Evolutionary conservation across 53 echinoderm and acorn worm genomes (phyloP).

Genomic region (Patiria pectinifera): DNA sequence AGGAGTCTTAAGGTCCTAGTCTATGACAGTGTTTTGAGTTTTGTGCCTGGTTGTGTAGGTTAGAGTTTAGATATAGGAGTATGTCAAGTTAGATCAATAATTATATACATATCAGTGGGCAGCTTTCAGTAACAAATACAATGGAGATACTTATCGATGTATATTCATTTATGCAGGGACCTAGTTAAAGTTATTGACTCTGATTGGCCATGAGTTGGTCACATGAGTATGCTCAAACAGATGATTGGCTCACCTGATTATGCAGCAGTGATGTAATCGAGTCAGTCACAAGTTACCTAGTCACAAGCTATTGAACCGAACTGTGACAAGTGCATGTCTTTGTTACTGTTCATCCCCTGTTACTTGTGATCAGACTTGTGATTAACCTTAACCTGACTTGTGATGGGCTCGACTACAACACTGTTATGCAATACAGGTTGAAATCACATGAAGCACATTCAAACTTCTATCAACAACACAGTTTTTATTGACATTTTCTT

Average conservation of each 20-base stretch:
- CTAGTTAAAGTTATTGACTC: background rate
- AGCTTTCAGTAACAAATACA: slow-evolving; percentile 28
- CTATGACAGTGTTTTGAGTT: background rate
- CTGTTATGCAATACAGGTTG: too few species aligned
- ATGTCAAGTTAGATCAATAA: slow-evolving; percentile 10
- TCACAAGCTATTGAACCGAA: too few species aligned
- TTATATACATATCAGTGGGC: slow-evolving; percentile 29
- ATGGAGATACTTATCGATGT: background rate
- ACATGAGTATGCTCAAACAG: background rate
- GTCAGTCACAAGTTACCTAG: too few species aligned
- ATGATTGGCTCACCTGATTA: background rate
- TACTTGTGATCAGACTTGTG: too few species aligned
- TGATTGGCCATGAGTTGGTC: background rate
- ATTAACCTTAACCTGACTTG: too few species aligned
- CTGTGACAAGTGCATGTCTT: too few species aligned
- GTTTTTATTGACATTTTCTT: too few species aligned
- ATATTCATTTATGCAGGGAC: slow-evolving; percentile 5
- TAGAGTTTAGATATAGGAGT: background rate
- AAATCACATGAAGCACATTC: too few species aligned
- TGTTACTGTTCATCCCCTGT: too few species aligned
- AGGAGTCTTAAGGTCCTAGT: background rate
- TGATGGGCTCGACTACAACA: too few species aligned
- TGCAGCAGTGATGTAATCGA: too few species aligned
- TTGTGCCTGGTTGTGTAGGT: background rate
- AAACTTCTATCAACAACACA: too few species aligned